Evolutionary conservation across 2,888 invertebrate genomes (phyloP).

Genomic region (Catocala fraxini): DNA sequence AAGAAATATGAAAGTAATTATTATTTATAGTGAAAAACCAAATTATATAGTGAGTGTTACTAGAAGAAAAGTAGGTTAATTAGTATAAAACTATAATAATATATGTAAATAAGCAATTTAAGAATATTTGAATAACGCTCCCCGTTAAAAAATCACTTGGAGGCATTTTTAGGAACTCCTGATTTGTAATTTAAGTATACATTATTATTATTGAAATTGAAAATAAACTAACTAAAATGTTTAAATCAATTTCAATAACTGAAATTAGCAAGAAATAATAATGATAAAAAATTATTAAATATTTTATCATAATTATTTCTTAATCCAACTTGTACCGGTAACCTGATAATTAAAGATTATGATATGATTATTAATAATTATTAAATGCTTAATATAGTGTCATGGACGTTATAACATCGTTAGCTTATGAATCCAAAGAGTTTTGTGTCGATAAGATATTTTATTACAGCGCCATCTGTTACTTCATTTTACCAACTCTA

Average conservation of each 20-base stretch:
- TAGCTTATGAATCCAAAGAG: slow-evolving; percentile 16
- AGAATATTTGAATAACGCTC: slow-evolving; percentile 1
- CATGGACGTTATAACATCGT: slow-evolving; percentile 64
- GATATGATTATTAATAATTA: slow-evolving; percentile 42
- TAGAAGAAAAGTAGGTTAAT: too few species aligned
- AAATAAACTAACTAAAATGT: not conserved
- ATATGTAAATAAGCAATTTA: not conserved
- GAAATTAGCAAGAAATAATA: too few species aligned
- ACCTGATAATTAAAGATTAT: slow-evolving; percentile 33
- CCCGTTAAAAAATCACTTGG: slow-evolving; percentile 44
- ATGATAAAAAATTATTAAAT: not conserved
- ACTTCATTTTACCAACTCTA: not conserved
- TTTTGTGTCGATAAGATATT: slow-evolving; percentile 13
- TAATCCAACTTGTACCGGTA: slow-evolving; percentile 14
- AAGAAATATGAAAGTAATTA: not conserved
- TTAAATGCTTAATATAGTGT: slow-evolving; percentile 51
- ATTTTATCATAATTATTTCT: slow-evolving; percentile 6
- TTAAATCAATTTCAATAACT: not conserved
- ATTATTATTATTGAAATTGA: slow-evolving; percentile 3
- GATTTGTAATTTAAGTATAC: slow-evolving; percentile 13
- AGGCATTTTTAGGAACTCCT: slow-evolving; percentile 64
- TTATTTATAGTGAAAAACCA: too few species aligned
- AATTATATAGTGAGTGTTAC: too few species aligned
- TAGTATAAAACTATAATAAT: too few species aligned
- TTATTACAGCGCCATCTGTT: slow-evolving; percentile 21